A percentile compares a stretch with the other conserved stretches of the same genome.
phyloP scores from a whole-genome alignment of 2,888 invertebrate species.

The Synanthedon tipuliformis region DNA sequence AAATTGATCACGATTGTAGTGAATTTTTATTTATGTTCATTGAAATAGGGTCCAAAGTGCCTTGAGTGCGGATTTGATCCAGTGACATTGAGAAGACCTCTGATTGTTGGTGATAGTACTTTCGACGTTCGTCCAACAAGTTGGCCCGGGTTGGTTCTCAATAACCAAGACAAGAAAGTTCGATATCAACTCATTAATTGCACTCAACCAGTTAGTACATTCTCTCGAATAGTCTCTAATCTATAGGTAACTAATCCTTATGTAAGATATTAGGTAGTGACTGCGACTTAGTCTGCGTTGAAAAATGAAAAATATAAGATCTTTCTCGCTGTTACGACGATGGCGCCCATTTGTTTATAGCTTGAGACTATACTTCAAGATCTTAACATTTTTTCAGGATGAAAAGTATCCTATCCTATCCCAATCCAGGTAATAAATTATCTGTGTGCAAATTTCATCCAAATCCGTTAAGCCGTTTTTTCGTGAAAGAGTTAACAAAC shows the following conservation, averaged over 20 bases:
- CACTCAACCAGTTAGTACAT: slow-evolving; percentile 37
- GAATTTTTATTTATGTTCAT: not conserved
- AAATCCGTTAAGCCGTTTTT: too few relatives aligned
- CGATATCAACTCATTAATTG: slow-evolving; percentile 57
- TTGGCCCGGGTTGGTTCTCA: slow-evolving; percentile 55
- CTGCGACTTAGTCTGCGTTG: too few relatives aligned
- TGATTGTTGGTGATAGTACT: slow-evolving; percentile 58
- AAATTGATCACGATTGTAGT: not conserved
- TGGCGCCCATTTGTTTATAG: too few relatives aligned
- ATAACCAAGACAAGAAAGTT: slow-evolving; percentile 58
- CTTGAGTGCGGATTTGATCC: slow-evolving; percentile 53
- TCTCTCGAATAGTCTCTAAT: not conserved
- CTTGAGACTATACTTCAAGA: too few relatives aligned
- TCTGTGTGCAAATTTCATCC: too few relatives aligned
- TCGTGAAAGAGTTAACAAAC: too few relatives aligned
- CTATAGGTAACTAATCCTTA: too few relatives aligned
- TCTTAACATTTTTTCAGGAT: too few relatives aligned
- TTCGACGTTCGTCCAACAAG: slow-evolving; percentile 59
- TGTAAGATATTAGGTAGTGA: not conserved
- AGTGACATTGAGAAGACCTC: slow-evolving; percentile 47
- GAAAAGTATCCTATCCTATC: too few relatives aligned
- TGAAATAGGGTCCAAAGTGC: slow-evolving; percentile 37
- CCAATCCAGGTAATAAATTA: too few relatives aligned
- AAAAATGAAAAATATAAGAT: too few relatives aligned
- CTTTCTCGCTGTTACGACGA: too few relatives aligned